Evolutionary conservation across 1,140 invertebrate genomes (phyloP).

Genomic region (Drosophila eugracilis): DNA sequence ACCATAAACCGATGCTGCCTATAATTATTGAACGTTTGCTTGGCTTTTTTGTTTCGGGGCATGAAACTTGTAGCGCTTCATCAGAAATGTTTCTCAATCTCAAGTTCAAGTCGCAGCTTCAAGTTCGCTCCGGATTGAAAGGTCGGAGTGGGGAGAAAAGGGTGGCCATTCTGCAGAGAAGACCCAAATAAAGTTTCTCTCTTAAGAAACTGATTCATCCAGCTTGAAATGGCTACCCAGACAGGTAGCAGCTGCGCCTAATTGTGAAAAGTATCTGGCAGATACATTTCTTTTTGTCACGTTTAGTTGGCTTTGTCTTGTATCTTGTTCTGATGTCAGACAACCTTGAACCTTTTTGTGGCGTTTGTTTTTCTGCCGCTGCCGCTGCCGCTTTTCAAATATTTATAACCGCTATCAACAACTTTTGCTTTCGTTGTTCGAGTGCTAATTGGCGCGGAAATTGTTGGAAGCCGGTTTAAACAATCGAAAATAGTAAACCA

Average conservation of each 20-base stretch:
- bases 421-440: slow-evolving; percentile 77
- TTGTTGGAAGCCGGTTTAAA: slow-evolving; percentile 58
- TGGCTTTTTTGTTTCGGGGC: slow-evolving; percentile 29
- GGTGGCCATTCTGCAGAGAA: slow-evolving; percentile 9
- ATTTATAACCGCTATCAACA: slow-evolving; percentile 69
- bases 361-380: slow-evolving; percentile 17
- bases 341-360: slow-evolving; percentile 79
- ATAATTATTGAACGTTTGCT: slow-evolving; percentile 59
- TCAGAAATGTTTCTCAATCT: slow-evolving; percentile 42
- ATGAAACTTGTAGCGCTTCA: slow-evolving; percentile 71
- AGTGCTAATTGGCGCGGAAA: slow-evolving; percentile 77
- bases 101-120: slow-evolving; percentile 48
- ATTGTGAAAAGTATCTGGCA: slow-evolving; percentile 75
- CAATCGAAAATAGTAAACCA: slow-evolving; percentile 51
- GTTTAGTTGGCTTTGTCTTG: slow-evolving; percentile 53
- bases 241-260: slow-evolving; percentile 77
- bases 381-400: slow-evolving; percentile 43
- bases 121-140: slow-evolving; percentile 38
- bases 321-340: slow-evolving; percentile 65
- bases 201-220: slow-evolving; percentile 7
- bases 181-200: slow-evolving; percentile 45
- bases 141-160: slow-evolving; percentile 18
- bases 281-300: slow-evolving; percentile 82
- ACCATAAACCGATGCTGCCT: slow-evolving; percentile 34
- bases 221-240: slow-evolving; percentile 19